These are phyloP conservation scores for Trematomus bernacchii DNA, from an alignment of 2,797 vertebrate genomes.

Conservation along the genomic window DNA sequence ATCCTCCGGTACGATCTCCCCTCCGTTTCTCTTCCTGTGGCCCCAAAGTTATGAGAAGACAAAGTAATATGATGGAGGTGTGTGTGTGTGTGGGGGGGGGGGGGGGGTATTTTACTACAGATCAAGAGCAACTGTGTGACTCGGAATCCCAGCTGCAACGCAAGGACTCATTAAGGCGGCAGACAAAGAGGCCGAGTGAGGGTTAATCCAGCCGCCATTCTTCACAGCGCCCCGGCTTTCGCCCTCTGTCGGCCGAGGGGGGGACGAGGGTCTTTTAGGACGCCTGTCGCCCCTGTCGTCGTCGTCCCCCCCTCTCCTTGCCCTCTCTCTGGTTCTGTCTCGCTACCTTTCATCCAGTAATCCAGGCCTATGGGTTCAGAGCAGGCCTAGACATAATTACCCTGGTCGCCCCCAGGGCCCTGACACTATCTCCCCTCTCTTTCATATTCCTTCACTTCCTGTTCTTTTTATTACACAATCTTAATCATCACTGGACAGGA, in stretches of 20 bases:
- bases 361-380: constrained; percentile 86
- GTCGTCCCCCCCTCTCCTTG: constrained; percentile 8
- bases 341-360: constrained; percentile 88
- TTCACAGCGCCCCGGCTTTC: constrained; percentile 39
- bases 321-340: constrained; percentile 57
- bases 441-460: constrained; percentile 25
- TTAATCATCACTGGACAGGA: constrained; percentile 34
- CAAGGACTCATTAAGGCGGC: constrained; percentile 71
- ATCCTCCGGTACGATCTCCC: constrained; percentile 41
- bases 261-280: constrained; percentile 81
- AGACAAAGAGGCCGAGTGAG: constrained; percentile 59
- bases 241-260: constrained; percentile 82
- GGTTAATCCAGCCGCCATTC: constrained; percentile 63
- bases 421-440: constrained; percentile 38
- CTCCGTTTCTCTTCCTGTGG: constrained; percentile 34
- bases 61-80: neutral
- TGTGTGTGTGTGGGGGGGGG: constrained; percentile 18
- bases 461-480: constrained; percentile 41
- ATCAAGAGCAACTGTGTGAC: constrained; percentile 67
- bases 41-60: constrained; percentile 46
- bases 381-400: constrained; percentile 85
- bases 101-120: constrained; percentile 53
- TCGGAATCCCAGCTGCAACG: constrained; percentile 73
- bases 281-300: constrained; percentile 42
- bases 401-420: constrained; percentile 49